Conservation (phyloP, 2,888 invertebrate genomes). For the Pseudeuparius sepicola region DNA sequence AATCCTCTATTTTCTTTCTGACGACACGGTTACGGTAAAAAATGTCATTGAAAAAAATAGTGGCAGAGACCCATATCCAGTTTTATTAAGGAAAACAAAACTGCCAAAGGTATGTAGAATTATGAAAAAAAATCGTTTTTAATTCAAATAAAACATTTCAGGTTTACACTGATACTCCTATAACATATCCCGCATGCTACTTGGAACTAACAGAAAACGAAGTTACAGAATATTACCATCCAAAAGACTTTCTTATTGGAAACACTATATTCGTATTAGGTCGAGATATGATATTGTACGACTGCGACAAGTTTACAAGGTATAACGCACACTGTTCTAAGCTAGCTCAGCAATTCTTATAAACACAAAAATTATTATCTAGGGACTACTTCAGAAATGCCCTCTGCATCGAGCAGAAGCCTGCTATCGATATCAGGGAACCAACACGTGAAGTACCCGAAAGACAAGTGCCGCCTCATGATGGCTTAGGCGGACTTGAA, state of each 20-base stretch:
- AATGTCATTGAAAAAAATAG: conserved; percentile 62
- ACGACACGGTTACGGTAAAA: conserved; percentile 70
- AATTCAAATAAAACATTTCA: conserved; percentile 18
- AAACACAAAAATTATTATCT: neutral
- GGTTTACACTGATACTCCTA: conserved; percentile 39
- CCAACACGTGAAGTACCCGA: conserved; percentile 25
- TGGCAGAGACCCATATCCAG: conserved; percentile 67
- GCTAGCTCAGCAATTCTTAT: no score
- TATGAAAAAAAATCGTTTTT: no score
- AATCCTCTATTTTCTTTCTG: conserved; percentile 68
- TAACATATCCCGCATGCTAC: conserved; percentile 53
- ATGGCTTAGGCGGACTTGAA: conserved; percentile 66
- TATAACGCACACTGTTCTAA: neutral
- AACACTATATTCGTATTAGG: conserved; percentile 59
- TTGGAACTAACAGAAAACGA: conserved; percentile 63
- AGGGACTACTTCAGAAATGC: conserved; percentile 53
- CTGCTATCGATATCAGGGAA: conserved; percentile 32
- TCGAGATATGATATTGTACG: conserved; percentile 61
- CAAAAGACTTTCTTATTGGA: conserved; percentile 67
- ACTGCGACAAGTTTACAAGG: conserved; percentile 70
- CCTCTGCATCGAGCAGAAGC: conserved; percentile 39
- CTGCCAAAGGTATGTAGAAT: conserved; percentile 50
- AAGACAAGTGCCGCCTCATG: conserved; percentile 51
- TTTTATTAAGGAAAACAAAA: conserved; percentile 64
- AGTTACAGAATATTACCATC: conserved; percentile 66